phyloP scores from a whole-genome alignment of 1,140 invertebrate species.

The Laupala kohalensis region DNA sequence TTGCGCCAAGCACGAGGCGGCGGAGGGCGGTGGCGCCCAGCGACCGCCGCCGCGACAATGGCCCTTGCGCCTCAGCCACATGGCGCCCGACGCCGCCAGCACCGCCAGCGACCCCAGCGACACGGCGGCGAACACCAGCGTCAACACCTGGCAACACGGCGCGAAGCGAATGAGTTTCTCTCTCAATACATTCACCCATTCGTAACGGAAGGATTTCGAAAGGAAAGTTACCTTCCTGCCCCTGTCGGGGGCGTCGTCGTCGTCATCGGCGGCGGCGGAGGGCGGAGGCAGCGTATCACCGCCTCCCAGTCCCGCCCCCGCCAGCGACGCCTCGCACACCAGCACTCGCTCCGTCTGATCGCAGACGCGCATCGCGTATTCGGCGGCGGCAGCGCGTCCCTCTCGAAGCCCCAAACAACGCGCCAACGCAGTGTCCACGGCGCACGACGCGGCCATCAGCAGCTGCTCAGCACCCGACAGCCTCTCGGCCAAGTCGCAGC shows the following conservation, averaged over 20 bases:
- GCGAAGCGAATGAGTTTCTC: too few species aligned
- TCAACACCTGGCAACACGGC: constrained; percentile 23
- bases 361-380: constrained; percentile 46
- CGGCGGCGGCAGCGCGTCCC: constrained; percentile 43
- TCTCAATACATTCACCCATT: too few species aligned
- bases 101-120: constrained; percentile 33
- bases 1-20: constrained; percentile 22
- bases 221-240: constrained; percentile 27
- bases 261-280: constrained; percentile 19
- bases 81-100: constrained; percentile 32
- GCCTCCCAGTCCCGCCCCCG: constrained; percentile 24
- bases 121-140: constrained; percentile 34
- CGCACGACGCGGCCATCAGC: constrained; percentile 34
- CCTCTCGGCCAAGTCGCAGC: constrained; percentile 44
- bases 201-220: too few species aligned
- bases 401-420: constrained; percentile 46
- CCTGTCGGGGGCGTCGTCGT: constrained; percentile 28
- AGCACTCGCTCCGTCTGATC: constrained; percentile 28
- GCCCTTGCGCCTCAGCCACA: constrained; percentile 39
- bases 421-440: constrained; percentile 39
- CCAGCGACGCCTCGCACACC: constrained; percentile 26
- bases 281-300: background rate
- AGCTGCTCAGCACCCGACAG: constrained; percentile 31
- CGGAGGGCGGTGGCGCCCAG: constrained; percentile 24
- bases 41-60: constrained; percentile 27